phyloP scores from a whole-genome alignment of 2,888 invertebrate genomes.

The Drosophila meridionalis region DNA sequence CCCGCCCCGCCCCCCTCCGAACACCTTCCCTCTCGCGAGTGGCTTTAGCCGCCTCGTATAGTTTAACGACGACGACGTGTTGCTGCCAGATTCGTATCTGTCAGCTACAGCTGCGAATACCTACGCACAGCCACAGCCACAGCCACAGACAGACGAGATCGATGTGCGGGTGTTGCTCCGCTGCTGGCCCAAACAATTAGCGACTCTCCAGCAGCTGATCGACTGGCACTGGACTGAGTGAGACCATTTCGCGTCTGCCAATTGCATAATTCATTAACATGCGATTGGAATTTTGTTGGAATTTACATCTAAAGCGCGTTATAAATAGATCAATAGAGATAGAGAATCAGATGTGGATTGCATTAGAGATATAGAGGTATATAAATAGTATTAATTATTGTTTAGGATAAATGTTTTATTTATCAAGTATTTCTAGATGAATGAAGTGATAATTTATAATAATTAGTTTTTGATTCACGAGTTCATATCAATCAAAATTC shows the following conservation, averaged over 20 bases:
- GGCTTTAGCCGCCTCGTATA: constrained; percentile 59
- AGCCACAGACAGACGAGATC: background rate
- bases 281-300: background rate
- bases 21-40: too few relatives aligned
- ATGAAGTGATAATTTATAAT: background rate
- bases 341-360: background rate
- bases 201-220: constrained; percentile 29
- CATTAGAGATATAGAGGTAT: background rate
- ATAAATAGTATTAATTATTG: background rate
- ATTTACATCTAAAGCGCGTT: constrained; percentile 1
- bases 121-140: constrained; percentile 19
- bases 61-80: constrained; percentile 78
- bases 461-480: background rate
- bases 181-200: constrained; percentile 69
- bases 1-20: background rate
- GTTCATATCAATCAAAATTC: background rate
- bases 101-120: constrained; percentile 59
- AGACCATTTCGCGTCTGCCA: background rate
- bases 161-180: constrained; percentile 77
- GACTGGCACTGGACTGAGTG: constrained; percentile 9
- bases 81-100: constrained; percentile 68
- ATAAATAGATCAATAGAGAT: background rate
- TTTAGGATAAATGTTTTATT: background rate
- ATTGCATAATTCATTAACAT: constrained; percentile 26
- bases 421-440: too few relatives aligned